A percentile compares a stretch with the other conserved stretches of the same genome.
phyloP scores from a whole-genome alignment of 2,888 invertebrate species.

The Macrosiphum euphorbiae region DNA sequence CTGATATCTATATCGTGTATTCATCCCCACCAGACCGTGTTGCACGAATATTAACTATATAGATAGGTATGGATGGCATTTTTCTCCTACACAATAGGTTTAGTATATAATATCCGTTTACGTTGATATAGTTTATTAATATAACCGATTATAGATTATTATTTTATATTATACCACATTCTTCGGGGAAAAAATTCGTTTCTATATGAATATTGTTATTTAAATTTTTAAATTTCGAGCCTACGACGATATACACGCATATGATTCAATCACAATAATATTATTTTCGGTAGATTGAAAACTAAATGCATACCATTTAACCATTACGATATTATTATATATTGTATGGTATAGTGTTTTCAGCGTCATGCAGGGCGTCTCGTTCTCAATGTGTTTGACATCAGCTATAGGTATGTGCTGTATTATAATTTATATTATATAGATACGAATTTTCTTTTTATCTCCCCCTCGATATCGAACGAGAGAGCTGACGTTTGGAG shows the following conservation, averaged over 20 bases:
- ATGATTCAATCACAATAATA: background rate
- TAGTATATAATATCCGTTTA: background rate
- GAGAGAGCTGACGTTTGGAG: background rate
- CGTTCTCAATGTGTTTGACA: background rate
- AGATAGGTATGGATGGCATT: background rate
- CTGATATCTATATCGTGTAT: too few species aligned
- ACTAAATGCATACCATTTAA: background rate
- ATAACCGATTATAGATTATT: background rate
- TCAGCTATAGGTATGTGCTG: too few species aligned
- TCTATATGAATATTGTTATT: background rate
- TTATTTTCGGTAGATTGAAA: background rate
- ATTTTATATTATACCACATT: background rate
- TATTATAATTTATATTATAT: background rate
- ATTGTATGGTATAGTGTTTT: background rate
- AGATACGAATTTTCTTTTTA: background rate
- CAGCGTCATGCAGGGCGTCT: background rate
- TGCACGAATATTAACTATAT: background rate
- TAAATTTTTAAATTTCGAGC: background rate
- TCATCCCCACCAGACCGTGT: too few species aligned
- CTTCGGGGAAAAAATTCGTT: background rate
- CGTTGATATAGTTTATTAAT: background rate
- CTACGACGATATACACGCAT: too few species aligned
- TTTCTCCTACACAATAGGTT: background rate
- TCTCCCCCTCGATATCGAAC: background rate
- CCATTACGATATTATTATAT: background rate